Percentiles rank a stretch among this genome's conserved stretches.
These are phyloP conservation scores for Hapalemur alaotrensis DNA, from an alignment of 2,797 vertebrate species.

Conservation along the genomic window DNA sequence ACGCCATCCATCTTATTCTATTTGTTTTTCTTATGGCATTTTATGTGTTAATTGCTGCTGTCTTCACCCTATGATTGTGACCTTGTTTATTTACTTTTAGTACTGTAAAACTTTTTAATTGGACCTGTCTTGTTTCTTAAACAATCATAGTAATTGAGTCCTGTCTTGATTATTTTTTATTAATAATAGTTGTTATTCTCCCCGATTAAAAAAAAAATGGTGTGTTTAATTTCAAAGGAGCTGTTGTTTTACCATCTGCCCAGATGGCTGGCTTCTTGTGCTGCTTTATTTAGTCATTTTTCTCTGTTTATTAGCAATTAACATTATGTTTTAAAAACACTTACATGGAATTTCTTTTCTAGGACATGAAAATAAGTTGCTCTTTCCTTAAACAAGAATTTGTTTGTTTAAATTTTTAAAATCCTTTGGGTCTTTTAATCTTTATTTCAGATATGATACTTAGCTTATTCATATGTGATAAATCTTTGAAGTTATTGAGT, in stretches of 20 bases:
- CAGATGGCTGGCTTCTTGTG: not conserved
- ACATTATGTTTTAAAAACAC: conserved; percentile 17
- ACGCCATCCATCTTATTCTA: not conserved
- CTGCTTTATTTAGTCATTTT: conserved; percentile 1
- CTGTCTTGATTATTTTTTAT: conserved; percentile 10
- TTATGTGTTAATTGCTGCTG: not conserved
- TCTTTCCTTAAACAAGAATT: conserved; percentile 11
- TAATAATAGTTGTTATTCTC: conserved; percentile 39
- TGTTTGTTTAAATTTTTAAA: not conserved
- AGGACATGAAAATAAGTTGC: not conserved
- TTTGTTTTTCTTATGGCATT: conserved; percentile 3
- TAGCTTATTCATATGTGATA: not conserved
- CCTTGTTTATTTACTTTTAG: not conserved
- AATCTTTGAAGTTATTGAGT: not conserved
- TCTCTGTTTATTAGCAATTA: conserved; percentile 16
- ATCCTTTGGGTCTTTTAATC: not conserved
- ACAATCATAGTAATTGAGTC: not conserved
- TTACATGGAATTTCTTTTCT: conserved; percentile 27
- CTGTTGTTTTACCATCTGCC: not conserved
- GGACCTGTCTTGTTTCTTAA: not conserved
- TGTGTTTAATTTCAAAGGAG: conserved; percentile 29
- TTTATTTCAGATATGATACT: not conserved
- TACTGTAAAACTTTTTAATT: conserved; percentile 23
- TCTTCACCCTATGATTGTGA: not conserved
- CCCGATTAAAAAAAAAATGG: not conserved